Conservation (phyloP, 2,888 invertebrate species). For the Chrysotoxum bicinctum region DNA sequence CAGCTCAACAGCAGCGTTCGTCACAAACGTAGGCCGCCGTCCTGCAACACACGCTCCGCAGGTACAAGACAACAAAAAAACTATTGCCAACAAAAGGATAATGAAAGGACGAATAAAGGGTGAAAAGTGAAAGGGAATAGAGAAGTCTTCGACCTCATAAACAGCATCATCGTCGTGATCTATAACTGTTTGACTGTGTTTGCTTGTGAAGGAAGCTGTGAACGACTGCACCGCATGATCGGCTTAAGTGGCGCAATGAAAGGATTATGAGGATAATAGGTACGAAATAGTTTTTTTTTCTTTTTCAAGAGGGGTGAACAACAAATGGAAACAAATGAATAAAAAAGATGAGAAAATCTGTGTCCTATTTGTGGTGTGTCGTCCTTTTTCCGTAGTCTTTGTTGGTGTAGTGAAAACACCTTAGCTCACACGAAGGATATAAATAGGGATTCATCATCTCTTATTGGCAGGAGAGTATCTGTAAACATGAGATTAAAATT, state of each 20-base stretch:
- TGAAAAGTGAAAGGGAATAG: slow-evolving; percentile 10
- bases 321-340: slow-evolving; percentile 43
- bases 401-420: slow-evolving; percentile 13
- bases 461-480: slow-evolving; percentile 61
- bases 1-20: background rate
- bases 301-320: slow-evolving; percentile 36
- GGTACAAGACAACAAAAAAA: background rate
- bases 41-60: slow-evolving; percentile 24
- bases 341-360: slow-evolving; percentile 16
- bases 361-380: slow-evolving; percentile 43
- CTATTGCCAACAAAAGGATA: background rate
- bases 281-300: slow-evolving; percentile 16
- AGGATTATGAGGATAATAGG: slow-evolving; percentile 77
- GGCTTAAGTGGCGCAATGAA: slow-evolving; percentile 82
- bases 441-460: slow-evolving; percentile 32
- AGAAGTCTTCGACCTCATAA: slow-evolving; percentile 49
- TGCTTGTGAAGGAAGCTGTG: slow-evolving; percentile 63
- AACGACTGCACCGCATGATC: slow-evolving; percentile 78
- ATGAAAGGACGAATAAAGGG: slow-evolving; percentile 29
- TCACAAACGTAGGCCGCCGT: slow-evolving; percentile 49
- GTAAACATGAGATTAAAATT: slow-evolving; percentile 66
- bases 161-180: slow-evolving; percentile 57
- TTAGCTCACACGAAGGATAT: slow-evolving; percentile 3
- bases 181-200: slow-evolving; percentile 43
- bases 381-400: slow-evolving; percentile 20